Conservation (phyloP, 1,140 invertebrate species). For the Tyrophagus putrescentiae region DNA sequence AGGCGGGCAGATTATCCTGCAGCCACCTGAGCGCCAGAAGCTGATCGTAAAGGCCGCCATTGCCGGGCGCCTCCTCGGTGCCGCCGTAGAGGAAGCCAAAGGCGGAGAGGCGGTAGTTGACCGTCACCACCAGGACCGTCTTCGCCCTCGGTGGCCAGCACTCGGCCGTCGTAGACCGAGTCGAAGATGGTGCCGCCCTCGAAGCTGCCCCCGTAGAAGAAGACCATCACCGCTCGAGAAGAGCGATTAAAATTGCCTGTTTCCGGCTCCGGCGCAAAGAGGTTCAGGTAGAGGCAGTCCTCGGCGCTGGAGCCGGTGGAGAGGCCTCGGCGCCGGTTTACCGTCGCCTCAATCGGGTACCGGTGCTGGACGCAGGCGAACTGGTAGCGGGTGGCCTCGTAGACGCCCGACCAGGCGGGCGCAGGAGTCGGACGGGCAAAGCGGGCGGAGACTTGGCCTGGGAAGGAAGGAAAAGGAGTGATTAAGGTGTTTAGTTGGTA, state of each 20-base stretch:
- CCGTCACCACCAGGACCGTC: constrained; percentile 46
- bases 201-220: constrained; percentile 58
- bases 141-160: constrained; percentile 46
- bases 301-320: constrained; percentile 39
- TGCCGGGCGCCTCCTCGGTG: constrained; percentile 34
- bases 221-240: constrained; percentile 49
- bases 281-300: constrained; percentile 80
- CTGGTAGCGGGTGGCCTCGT: constrained; percentile 29
- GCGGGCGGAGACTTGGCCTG: no score
- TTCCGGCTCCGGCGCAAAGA: constrained; percentile 58
- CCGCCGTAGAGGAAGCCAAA: constrained; percentile 58
- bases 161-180: constrained; percentile 43
- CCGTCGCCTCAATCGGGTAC: neutral
- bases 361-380: constrained; percentile 20
- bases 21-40: constrained; percentile 26
- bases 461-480: no score
- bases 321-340: neutral
- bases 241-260: neutral
- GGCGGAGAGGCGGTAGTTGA: constrained; percentile 52
- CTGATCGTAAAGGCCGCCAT: constrained; percentile 27
- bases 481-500: no score
- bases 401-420: constrained; percentile 65
- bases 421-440: constrained; percentile 73
- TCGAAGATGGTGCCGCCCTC: constrained; percentile 44
- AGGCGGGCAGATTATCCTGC: constrained; percentile 24